phyloP scores from a whole-genome alignment of 2,113 vertebrate species.

The Glareola pratincola region DNA sequence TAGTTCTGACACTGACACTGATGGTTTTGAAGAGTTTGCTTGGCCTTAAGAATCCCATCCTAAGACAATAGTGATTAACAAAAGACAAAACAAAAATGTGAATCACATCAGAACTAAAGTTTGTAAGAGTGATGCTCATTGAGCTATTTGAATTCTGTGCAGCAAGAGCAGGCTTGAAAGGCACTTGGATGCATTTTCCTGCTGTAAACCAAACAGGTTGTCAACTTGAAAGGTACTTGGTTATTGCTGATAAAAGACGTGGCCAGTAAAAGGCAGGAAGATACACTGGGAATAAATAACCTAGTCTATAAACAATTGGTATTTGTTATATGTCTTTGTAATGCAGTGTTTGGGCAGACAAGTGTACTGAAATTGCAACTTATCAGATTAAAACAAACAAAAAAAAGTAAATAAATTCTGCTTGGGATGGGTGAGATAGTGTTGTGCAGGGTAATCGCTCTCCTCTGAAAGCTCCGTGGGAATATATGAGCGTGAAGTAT shows the following conservation, averaged over 20 bases:
- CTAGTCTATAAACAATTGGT: conserved; percentile 29
- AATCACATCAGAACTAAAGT: background rate
- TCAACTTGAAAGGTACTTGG: conserved; percentile 10
- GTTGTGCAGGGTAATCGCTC: background rate
- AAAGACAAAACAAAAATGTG: background rate
- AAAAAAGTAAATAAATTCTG: background rate
- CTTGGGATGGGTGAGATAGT: background rate
- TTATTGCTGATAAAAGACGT: conserved; percentile 43
- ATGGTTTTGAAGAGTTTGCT: background rate
- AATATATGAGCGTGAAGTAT: background rate
- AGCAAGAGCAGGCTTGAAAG: background rate
- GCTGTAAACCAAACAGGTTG: background rate
- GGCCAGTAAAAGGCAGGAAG: conserved; percentile 24
- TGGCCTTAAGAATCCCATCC: background rate
- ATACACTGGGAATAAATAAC: conserved; percentile 34
- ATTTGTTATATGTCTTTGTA: conserved; percentile 28
- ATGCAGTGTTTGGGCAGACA: conserved; percentile 6
- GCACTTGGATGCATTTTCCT: background rate
- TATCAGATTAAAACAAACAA: conserved; percentile 31
- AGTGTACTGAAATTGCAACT: conserved; percentile 15
- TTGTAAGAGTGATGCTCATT: background rate
- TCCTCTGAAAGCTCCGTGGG: background rate
- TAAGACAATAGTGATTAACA: background rate
- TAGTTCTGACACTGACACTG: background rate
- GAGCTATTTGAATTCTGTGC: conserved; percentile 21